Base-by-base conservation (phyloP, 2,888 invertebrate genomes). In the Nymphalis urticae region DNA sequence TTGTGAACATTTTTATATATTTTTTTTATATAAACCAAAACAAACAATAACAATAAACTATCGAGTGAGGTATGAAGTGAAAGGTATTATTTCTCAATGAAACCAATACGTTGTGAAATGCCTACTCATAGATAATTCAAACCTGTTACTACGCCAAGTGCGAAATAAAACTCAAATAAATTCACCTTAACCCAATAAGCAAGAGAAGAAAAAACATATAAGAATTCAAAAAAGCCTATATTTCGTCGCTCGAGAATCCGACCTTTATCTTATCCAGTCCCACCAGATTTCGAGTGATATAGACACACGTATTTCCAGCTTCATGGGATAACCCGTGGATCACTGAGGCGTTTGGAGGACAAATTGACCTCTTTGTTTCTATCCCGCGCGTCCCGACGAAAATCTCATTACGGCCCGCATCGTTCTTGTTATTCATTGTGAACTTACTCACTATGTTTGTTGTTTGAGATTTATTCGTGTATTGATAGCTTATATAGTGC, bases 331-430 rank as follows among this genome's bases (percentile, higher is more conserved):
- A 82, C 82, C 78, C 78, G 77, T 75, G 85, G 85, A 85, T 88
- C 86, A 87, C 81, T 81, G 82, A 82, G 82, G 80, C 77, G 78
- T 78, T 83, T 74, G 77, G 76, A 80, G 80, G 81, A 81, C 82
- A 81, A 87, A 86, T 85, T 85, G 83, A 78, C 80, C 82, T 81
- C 81, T 85, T 85, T 86, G 85, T 86, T 83, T 83, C 82, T 81
- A 84, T 84, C 83, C 84, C 75, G 73, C 70, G 74, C 75, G 53
- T 80, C 81, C 78, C 78, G 66, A 68, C 77, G 76, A 75, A 85
- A 87, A 88, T 87, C 87, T 85, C 83, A 85, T 87, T 84, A 85
- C 79, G 71, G 76, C 75, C 76, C 73, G 75, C 81, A 79, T 82
- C 82, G 82, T 58, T 82, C 85, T 85, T 83, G 80, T 67, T 83